phyloP scores from a whole-genome alignment of 2,113 vertebrate genomes.

The Perccottus glenii region DNA sequence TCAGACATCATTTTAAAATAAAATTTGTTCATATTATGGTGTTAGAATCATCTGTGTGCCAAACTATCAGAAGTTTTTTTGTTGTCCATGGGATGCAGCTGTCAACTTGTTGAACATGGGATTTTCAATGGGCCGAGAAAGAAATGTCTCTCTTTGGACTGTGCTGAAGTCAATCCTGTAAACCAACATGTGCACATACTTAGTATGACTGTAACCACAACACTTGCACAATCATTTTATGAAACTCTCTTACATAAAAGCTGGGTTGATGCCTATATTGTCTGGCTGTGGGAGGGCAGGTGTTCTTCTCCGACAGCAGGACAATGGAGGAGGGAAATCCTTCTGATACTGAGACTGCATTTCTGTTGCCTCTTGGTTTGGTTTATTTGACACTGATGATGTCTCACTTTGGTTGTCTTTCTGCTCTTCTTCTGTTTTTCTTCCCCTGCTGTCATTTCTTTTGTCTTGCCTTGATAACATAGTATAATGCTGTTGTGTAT shows the following conservation, averaged over 20 bases:
- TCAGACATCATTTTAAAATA: no score
- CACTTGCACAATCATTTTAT: background rate
- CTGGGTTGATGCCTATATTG: slow-evolving; percentile 80
- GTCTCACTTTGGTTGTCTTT: slow-evolving; percentile 14
- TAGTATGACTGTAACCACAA: background rate
- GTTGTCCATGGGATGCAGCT: background rate
- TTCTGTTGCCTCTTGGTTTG: slow-evolving; percentile 9
- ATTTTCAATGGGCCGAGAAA: slow-evolving; percentile 55
- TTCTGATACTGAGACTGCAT: slow-evolving; percentile 72
- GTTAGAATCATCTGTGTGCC: no score
- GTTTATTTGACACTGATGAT: background rate
- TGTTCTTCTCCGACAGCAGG: slow-evolving; percentile 47
- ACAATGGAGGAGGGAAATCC: slow-evolving; percentile 64
- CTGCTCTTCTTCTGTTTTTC: slow-evolving; percentile 8
- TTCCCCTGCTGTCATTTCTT: slow-evolving; percentile 26
- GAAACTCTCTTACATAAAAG: slow-evolving; percentile 56
- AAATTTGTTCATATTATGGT: no score
- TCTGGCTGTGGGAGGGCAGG: slow-evolving; percentile 69
- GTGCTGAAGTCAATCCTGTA: slow-evolving; percentile 74
- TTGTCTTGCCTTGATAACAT: slow-evolving; percentile 45
- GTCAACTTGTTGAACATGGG: slow-evolving; percentile 10
- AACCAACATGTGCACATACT: slow-evolving; percentile 22
- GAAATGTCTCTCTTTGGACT: slow-evolving; percentile 68
- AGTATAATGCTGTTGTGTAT: slow-evolving; percentile 50
- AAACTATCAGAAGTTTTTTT: slow-evolving; percentile 7